These are phyloP conservation scores for Aulostomus chinensis DNA, from an alignment of 2,797 vertebrate species.

Conservation along the genomic window DNA sequence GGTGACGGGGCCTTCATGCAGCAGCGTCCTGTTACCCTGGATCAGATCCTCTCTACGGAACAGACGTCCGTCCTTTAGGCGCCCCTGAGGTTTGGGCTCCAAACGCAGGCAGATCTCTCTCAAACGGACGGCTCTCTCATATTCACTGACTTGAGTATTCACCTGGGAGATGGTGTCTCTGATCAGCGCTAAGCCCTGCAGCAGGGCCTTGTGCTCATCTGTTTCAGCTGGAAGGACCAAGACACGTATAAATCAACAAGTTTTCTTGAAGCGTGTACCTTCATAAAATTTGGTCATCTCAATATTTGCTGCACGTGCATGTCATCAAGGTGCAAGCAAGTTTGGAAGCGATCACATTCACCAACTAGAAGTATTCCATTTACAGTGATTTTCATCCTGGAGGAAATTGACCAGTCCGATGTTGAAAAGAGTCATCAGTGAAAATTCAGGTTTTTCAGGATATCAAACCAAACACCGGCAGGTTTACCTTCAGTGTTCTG, in stretches of 20 bases:
- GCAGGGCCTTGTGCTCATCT: conserved; percentile 82
- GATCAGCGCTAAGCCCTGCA: conserved; percentile 83
- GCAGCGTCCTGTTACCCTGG: conserved; percentile 66
- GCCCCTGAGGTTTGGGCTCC: conserved; percentile 85
- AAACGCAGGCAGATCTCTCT: conserved; percentile 82
- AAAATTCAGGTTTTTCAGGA: too few species aligned
- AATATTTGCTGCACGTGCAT: too few species aligned
- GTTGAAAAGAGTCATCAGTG: too few species aligned
- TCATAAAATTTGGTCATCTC: too few species aligned
- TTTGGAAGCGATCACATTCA: too few species aligned
- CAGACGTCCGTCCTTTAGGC: conserved; percentile 79
- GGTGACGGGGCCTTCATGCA: conserved; percentile 83
- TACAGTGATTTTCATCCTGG: too few species aligned
- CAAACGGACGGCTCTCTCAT: conserved; percentile 82
- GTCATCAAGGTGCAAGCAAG: too few species aligned
- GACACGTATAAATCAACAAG: background rate
- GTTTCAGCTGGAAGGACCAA: conserved; percentile 84
- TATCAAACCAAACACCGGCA: too few species aligned
- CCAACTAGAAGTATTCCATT: too few species aligned
- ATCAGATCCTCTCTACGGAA: conserved; percentile 87
- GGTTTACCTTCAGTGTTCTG: conserved; percentile 92
- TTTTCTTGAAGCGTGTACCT: too few species aligned
- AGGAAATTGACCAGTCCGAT: too few species aligned
- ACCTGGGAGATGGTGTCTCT: conserved; percentile 87
- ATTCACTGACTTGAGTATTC: conserved; percentile 82